Base-by-base conservation (phyloP, 2,113 vertebrate genomes). In the Pavo muticus region DNA sequence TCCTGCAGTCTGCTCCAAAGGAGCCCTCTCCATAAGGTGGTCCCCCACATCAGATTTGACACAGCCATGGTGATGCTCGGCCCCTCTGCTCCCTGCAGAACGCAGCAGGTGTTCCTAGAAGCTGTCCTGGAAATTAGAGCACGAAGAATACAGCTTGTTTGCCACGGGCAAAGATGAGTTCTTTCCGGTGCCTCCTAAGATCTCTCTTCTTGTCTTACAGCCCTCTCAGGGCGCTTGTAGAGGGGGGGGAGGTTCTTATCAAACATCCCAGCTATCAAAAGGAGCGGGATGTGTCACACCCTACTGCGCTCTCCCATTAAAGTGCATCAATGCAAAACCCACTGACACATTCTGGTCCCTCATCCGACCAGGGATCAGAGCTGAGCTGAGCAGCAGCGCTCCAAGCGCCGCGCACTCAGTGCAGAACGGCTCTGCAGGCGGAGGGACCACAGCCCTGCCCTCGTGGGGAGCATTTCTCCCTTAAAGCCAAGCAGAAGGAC, bases 1-100 rank as follows among this genome's bases (percentile, higher is more conserved):
- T 6, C 14, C 23, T 42, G 40, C 50, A 30, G 6, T 30, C 8
- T 8, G 44, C 14, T 44, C 70, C 37, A 37, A 70, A 37, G 11
- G 4, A 1, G 24, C 14, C 37, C 23, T 19, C 32, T 48, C 69
- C 27, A 30, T 15, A 60, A 47, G n/a, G 42, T 27, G 15, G 7
- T 9, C n/a, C 47, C 32, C 52, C 40, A 6, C 32, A 9, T 6
- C 25, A 14, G 0, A 0, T 35, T 56, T 8, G 11, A 12, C 5
- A 60, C n/a, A 32, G 23, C 30, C 7, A 9, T 13, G 21, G 37
- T 75, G 42, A 65, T 42, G 42, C 27, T 59, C 60, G 5, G 19
- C 19, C 40, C 30, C 47, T 18, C 29, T 2, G 0, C 32, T 48
- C 37, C 1, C 63, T 3, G 3, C 50, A 2, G 13, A 39, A 50